phyloP scores from a whole-genome alignment of 2,888 invertebrate species.

The Rotaria sp. region DNA sequence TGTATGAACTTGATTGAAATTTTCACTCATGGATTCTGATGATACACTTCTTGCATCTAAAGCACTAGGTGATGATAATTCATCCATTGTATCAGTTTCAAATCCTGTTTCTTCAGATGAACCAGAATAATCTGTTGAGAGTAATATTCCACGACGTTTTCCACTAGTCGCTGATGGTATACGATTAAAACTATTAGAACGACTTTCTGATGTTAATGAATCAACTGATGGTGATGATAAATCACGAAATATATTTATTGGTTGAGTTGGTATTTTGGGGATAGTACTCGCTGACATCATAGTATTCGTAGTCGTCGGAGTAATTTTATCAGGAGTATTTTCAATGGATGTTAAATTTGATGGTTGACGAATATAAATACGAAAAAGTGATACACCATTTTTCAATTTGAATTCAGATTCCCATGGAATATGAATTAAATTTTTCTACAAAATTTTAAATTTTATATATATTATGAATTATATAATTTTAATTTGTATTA shows the following conservation, averaged over 20 bases:
- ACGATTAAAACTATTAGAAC: background rate
- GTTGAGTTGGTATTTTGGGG: background rate
- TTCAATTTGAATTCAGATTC: background rate
- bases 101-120: constrained; percentile 24
- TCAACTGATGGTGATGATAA: background rate
- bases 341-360: background rate
- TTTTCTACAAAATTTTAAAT: background rate
- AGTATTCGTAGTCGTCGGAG: background rate
- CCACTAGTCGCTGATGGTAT: background rate
- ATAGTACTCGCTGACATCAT: background rate
- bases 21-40: background rate
- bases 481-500: no score
- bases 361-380: background rate
- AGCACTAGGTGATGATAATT: background rate
- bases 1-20: no score
- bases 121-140: background rate
- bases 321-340: background rate
- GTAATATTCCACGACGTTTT: background rate
- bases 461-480: no score
- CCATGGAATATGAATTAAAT: background rate
- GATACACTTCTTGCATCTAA: background rate
- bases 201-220: background rate
- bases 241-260: background rate
- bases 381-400: background rate
- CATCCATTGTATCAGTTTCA: constrained; percentile 7